A percentile compares a stretch with the other conserved stretches of the same genome.
These are phyloP conservation scores for Camponotus fellah DNA, from an alignment of 2,888 invertebrate species.

Conservation along the genomic window DNA sequence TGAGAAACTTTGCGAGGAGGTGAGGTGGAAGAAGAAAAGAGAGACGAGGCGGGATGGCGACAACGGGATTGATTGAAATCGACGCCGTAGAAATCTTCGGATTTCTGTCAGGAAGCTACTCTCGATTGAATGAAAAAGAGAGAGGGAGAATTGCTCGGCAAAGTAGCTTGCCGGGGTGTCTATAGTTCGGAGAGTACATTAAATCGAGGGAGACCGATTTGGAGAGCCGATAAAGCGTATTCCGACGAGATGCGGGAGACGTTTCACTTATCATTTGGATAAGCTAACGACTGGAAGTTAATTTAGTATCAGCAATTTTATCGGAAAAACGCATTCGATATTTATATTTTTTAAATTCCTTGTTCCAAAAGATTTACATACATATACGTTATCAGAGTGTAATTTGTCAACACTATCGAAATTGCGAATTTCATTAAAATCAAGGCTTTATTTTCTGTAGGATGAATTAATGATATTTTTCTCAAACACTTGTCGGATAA, in stretches of 20 bases:
- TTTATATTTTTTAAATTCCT: neutral
- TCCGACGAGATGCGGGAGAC: slow-evolving; percentile 7
- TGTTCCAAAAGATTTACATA: neutral
- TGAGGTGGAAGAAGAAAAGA: slow-evolving; percentile 39
- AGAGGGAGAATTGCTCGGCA: slow-evolving; percentile 43
- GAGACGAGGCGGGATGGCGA: slow-evolving; percentile 46
- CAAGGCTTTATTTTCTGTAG: neutral
- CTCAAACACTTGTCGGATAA: slow-evolving; percentile 58
- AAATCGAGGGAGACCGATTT: slow-evolving; percentile 53
- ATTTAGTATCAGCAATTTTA: slow-evolving; percentile 11
- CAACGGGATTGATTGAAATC: slow-evolving; percentile 80
- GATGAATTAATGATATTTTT: neutral
- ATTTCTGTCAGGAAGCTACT: slow-evolving; percentile 54
- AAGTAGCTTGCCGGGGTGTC: slow-evolving; percentile 48
- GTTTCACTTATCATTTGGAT: slow-evolving; percentile 29
- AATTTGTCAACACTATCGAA: neutral
- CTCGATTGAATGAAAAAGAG: slow-evolving; percentile 24
- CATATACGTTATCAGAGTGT: neutral
- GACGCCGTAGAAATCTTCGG: slow-evolving; percentile 71
- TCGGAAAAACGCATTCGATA: neutral
- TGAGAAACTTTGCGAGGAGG: slow-evolving; percentile 55
- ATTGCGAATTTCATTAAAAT: neutral
- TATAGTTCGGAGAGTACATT: slow-evolving; percentile 55
- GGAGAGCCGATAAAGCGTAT: slow-evolving; percentile 38
- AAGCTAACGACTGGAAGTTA: slow-evolving; percentile 25